These are phyloP conservation scores for Megamerina dolium DNA, from an alignment of 2,888 invertebrate genomes.

Conservation along the genomic window DNA sequence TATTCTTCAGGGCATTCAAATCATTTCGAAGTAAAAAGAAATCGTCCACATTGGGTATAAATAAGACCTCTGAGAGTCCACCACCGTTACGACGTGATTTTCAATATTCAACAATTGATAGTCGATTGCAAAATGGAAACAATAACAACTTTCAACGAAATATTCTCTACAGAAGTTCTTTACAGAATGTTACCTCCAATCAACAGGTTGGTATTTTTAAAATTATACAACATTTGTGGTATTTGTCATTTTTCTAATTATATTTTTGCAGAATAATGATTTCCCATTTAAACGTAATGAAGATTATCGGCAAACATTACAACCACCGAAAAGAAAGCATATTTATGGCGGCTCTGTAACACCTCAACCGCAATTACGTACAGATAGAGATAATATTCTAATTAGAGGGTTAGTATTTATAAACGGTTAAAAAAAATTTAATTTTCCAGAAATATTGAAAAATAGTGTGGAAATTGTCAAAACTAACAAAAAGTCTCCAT, in stretches of 20 bases:
- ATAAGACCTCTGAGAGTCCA: slow-evolving; percentile 49
- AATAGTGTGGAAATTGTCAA: no score
- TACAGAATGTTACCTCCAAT: slow-evolving; percentile 39
- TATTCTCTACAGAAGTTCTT: slow-evolving; percentile 36
- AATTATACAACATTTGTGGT: no score
- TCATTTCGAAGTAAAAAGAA: slow-evolving; percentile 46
- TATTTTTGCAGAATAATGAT: no score
- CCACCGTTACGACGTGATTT: slow-evolving; percentile 36
- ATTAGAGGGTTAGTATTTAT: slow-evolving; percentile 12
- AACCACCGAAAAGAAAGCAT: slow-evolving; percentile 46
- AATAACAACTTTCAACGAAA: slow-evolving; percentile 33
- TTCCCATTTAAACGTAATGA: slow-evolving; percentile 34
- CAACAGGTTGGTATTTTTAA: no score
- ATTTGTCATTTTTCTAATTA: no score
- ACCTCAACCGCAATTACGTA: slow-evolving; percentile 53
- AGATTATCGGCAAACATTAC: slow-evolving; percentile 40
- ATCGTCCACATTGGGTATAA: slow-evolving; percentile 48
- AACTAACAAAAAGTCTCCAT: no score
- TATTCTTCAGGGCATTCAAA: slow-evolving; percentile 42
- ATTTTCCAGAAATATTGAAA: no score
- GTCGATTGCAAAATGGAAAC: slow-evolving; percentile 3
- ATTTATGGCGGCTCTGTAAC: slow-evolving; percentile 56
- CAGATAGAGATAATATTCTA: slow-evolving; percentile 9
- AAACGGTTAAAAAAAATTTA: no score
- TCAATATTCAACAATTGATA: slow-evolving; percentile 9